Conservation (phyloP, 2,888 invertebrate species). For the Nomada lathburiana region DNA sequence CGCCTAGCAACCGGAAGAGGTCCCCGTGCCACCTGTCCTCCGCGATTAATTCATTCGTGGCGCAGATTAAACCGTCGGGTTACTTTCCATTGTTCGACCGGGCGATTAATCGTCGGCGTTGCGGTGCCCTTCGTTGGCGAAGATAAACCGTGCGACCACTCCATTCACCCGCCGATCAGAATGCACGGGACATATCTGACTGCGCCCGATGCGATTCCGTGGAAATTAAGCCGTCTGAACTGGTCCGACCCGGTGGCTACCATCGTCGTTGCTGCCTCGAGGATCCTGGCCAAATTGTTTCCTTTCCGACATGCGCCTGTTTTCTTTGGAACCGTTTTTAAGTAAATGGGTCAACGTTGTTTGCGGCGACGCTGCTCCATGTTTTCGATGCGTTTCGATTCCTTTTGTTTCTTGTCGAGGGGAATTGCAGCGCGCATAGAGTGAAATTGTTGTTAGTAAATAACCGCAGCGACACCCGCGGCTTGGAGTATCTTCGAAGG, state of each 20-base stretch:
- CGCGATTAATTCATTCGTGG: slow-evolving; percentile 61
- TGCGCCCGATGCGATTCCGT: not conserved
- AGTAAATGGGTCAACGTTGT: no score
- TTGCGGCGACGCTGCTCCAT: no score
- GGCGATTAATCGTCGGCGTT: slow-evolving; percentile 44
- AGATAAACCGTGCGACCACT: slow-evolving; percentile 44
- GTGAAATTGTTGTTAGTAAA: not conserved
- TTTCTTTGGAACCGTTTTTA: no score
- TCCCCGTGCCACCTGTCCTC: slow-evolving; percentile 49
- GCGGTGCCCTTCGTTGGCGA: slow-evolving; percentile 20
- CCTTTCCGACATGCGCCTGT: no score
- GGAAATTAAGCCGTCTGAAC: slow-evolving; percentile 9
- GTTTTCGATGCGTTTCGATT: no score
- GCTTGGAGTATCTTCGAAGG: not conserved
- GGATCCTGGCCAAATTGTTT: no score
- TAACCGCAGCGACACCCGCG: not conserved
- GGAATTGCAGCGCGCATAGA: no score
- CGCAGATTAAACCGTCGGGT: slow-evolving; percentile 66
- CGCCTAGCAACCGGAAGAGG: slow-evolving; percentile 69
- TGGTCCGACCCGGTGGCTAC: no score
- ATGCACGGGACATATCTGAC: slow-evolving; percentile 8
- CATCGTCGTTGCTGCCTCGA: no score
- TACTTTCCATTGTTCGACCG: slow-evolving; percentile 64
- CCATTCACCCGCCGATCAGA: slow-evolving; percentile 40
- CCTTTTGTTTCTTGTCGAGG: no score